Conservation (phyloP, 2,888 invertebrate genomes). For the Caenorhabditis imperialis region DNA sequence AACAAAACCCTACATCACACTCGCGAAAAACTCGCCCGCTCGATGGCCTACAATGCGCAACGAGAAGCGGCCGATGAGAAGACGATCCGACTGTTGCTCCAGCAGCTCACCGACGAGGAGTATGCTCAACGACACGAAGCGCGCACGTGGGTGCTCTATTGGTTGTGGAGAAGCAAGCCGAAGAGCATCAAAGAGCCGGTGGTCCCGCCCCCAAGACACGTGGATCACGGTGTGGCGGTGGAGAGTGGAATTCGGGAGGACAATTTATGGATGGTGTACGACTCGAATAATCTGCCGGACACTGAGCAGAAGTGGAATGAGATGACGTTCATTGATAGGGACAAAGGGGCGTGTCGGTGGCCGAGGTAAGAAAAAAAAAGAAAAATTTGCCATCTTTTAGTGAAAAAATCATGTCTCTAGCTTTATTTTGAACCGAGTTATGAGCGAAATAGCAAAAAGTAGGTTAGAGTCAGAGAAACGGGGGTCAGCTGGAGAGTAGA, state of each 20-base stretch:
- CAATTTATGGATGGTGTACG: constrained; percentile 58
- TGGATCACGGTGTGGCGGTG: constrained; percentile 8
- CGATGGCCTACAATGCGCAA: constrained; percentile 46
- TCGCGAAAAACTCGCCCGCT: constrained; percentile 43
- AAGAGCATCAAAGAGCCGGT: constrained; percentile 47
- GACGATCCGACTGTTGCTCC: constrained; percentile 35
- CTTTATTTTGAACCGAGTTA: no score
- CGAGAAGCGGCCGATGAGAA: constrained; percentile 32
- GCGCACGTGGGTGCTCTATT: constrained; percentile 43
- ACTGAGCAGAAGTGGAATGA: constrained; percentile 60
- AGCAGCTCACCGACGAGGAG: constrained; percentile 52
- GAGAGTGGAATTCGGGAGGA: constrained; percentile 42
- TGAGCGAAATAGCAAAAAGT: no score
- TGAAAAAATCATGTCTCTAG: no score
- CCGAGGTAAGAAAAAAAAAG: constrained; percentile 50
- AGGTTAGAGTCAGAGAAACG: no score
- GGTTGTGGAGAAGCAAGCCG: constrained; percentile 62
- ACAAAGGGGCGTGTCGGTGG: constrained; percentile 56
- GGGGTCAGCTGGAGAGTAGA: no score
- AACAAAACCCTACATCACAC: constrained; percentile 42
- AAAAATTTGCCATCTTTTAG: no score
- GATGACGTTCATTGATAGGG: constrained; percentile 54
- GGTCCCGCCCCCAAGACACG: constrained; percentile 34
- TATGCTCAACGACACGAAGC: constrained; percentile 48
- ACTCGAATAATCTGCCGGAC: constrained; percentile 58